Evolutionary conservation across 1,140 invertebrate genomes (phyloP).

Genomic region (Mercenaria mercenaria): DNA sequence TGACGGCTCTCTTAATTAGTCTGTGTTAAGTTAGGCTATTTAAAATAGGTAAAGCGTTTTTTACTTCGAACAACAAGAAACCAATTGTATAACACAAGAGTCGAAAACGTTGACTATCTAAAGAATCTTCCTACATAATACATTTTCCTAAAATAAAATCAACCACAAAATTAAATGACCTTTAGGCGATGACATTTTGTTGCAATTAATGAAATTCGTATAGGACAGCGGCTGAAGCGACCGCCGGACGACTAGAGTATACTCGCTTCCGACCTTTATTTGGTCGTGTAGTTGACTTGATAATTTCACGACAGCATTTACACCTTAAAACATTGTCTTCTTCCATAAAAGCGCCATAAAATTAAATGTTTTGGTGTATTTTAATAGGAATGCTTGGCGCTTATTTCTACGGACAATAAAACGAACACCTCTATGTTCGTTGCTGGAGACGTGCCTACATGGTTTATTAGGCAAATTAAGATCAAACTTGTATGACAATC

Average conservation of each 20-base stretch:
- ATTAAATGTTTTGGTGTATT: slow-evolving; percentile 4
- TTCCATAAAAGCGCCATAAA: slow-evolving; percentile 35
- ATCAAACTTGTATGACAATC: not conserved
- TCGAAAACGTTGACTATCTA: too few species aligned
- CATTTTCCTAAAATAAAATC: too few species aligned
- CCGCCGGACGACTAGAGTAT: not conserved
- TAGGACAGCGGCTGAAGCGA: not conserved
- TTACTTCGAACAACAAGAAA: too few species aligned
- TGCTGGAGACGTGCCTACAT: not conserved
- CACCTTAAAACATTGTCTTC: slow-evolving; percentile 39
- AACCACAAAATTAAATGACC: too few species aligned
- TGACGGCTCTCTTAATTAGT: too few species aligned
- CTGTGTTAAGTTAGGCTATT: too few species aligned
- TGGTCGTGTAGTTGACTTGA: not conserved
- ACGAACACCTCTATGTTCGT: not conserved
- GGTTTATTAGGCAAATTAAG: not conserved
- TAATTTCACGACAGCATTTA: slow-evolving; percentile 26
- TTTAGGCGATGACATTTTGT: too few species aligned
- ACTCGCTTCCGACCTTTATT: not conserved
- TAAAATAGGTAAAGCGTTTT: too few species aligned
- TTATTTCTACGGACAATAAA: not conserved
- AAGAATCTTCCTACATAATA: too few species aligned
- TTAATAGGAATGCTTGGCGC: not conserved
- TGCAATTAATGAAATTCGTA: too few species aligned
- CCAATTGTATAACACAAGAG: too few species aligned